Evolutionary conservation across 2,113 vertebrate genomes (phyloP), one percentile per base, ranked within the genome.

Genomic region (Gallinago jamesoni): DNA sequence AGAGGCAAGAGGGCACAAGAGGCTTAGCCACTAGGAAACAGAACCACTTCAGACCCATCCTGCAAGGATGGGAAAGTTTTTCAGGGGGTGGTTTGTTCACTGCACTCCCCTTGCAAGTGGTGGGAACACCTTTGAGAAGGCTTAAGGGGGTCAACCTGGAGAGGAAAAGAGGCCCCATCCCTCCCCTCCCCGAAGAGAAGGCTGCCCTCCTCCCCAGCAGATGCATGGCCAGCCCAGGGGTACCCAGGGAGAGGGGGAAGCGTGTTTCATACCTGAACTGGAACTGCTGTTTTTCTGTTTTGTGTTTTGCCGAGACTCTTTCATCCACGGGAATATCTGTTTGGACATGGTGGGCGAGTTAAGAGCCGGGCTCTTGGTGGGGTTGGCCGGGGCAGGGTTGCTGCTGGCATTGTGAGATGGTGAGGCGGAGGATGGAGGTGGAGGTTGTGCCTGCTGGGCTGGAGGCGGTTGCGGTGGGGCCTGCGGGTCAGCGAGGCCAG

Each of bases 291-390:
- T 98, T 98, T 99, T 99, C 98, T 99, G 99, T 97, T 99, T 99
- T 97, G 98, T 99, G 97, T 99, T 99, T 98, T 99, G 99, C 78
- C 99, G 98, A 84, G 99, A 99, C 92, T 99, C 99, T 98, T 99
- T 99, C 99, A 99, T 99, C 99, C 99, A 99, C 1, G 99, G 99
- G 96, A 99, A 99, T 97, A 99, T 99, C 69, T 99, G 99, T 97
- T 99, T 99, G 96, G 98, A 98, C 90, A 98, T 95, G 8, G 98
- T 97, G 60, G 99, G 99, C 6, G 99, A 99, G 95, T 98, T 98
- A 96, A 98, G 98, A 96, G 98, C 98, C 35, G 98, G 98, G 81
- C 98, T 98, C 96, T 99, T 98, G 96, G 96, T 98, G 63, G 98
- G 43, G 84, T 97, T 98, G 96, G 98, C 76, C 0, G 98, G 98